Base-by-base conservation (phyloP, 2,888 invertebrate species). In the Synanthedon formicaeformis region DNA sequence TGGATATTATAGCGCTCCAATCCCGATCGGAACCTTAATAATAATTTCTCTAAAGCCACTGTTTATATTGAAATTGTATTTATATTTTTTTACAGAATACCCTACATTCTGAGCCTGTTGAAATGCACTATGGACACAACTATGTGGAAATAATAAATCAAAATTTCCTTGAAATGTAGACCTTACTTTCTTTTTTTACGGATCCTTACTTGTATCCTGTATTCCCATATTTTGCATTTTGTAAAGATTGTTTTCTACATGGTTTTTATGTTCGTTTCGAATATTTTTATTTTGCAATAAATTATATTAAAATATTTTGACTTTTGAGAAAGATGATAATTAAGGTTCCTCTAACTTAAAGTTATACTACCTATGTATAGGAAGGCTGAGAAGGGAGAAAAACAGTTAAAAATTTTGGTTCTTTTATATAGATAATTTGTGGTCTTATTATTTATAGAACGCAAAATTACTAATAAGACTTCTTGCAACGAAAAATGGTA, bases 1-100 rank as follows among this genome's bases (percentile, higher is more conserved):
- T 55, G 63, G 63, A 75, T 71, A 77, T 70, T 75, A 73, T 82
- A 84, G 87, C 86, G 60, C 87, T 87, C 87, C 85, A 84, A 71
- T 85, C 87, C 87, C 86, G 86, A 87, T 87, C 80, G 87, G 87
- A 86, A 86, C 84, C 85, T 83, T 81, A 82, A n/a, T n/a, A n/a
- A n/a, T n/a, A n/a, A 82, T 84, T 72, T 81, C 72, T 76, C 58
- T 67, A 58, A 66, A 70, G 13, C 18, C 61, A 34, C 8, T 34
- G 57, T 67, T 70, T 77, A 70, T 77, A 80, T 73, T 84, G 74
- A 85, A 83, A 76, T 75, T 34, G 66, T 78, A 72, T 74, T 79
- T 77, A 79, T 87, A 86, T 86, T 86, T 78, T 83, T 87, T 50
- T 87, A 67, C 87, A 87, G 87, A 87, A 82, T 63, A 78, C 69